Base-by-base conservation (phyloP, 1,140 invertebrate genomes). In the Solenopsis fugax region DNA sequence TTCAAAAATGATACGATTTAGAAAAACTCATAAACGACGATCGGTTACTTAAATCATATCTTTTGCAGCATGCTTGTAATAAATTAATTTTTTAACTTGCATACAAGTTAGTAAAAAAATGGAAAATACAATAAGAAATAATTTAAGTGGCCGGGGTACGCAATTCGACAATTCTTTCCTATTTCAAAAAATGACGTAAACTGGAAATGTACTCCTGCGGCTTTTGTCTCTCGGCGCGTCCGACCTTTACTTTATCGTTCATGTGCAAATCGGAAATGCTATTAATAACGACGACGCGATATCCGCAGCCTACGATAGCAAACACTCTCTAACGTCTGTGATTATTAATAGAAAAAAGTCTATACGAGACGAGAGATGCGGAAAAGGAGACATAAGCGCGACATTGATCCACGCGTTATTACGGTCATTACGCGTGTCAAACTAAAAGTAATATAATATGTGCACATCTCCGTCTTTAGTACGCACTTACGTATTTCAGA, bases 281-380 rank as follows among this genome's bases (percentile, higher is more conserved):
- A 75, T 84, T 84, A 84, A 84, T 84, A 84, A 60, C 56, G n/a
- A 16, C 45, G 18, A 34, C 9, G 67, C 34, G 67, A 73, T 73
- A 82, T 73, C 67, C 54, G 7, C n/a, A 41, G 2, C 13, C 54
- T 50, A 48, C 24, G 80, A 48, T 48, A 67, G 77, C 50, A 84
- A 84, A 84, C 56, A 84, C 29, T 71, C 34, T 56, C 16, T 60
- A 56, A 13, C 41, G n/a, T n/a, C 48, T n/a, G 34, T n/a, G 13
- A 41, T 16, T 84, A 84, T 84, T 73, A 75, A 84, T 73, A 84
- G 72, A 75, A 48, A 75, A 60, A 13, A 34, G 41, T 10, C 9
- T 29, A 13, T 60, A 18, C 21, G 48, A 58, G 10, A 18, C 10
- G 24, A n/a, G 9, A 78, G 69, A 82, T 7, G 41, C 52, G 24